Evolutionary conservation across 2,888 invertebrate species (phyloP), one percentile per base, ranked within the genome.

Genomic region (Tinea pellionella): DNA sequence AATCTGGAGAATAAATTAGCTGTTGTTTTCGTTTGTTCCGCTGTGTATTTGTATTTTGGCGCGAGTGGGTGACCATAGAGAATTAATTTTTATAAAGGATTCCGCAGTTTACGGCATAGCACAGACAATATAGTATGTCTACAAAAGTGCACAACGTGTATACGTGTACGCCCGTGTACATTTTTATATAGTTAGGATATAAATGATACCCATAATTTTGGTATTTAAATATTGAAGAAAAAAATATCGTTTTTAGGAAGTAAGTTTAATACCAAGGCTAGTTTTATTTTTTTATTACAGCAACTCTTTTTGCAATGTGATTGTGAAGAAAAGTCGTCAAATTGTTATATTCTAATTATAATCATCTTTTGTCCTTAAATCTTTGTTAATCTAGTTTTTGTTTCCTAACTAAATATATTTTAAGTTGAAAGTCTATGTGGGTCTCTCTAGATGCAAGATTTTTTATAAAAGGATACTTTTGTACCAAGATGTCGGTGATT

Each of bases 401-500:
- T n/a, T 15, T 16, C n/a, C n/a, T 47, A 47, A 47, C 2, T 8
- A 47, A 47, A 47, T 47, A 47, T 15, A 15, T 1, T 15, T 12
- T 15, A 47, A 13, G n/a, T 15, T 9, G 47, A 47, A n/a, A 15
- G n/a, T 8, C 42, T 4, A 9, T 42, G 6, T 30, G 30, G 9
- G 7, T 56, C 43, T 41, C 30, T 55, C 3, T 37, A 37, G 37
- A 37, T 37, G n/a, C 9, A 53, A 24, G 18, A 24, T 53, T 24
- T 41, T 51, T 53, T 24, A 53, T 24, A 12, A 24, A 51, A 18
- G 11, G 24, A 53, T 53, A n/a, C 12, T 16, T 47, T 47, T 53
- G 19, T 24, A 75, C 73, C 85, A 87, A 86, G 83, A 87, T 87
- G 87, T 86, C 87, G 80, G 84, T 83, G 78, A 78, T 79, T 80